phyloP scores from a whole-genome alignment of 2,113 vertebrate species.

The Thamnaconus septentrionalis region DNA sequence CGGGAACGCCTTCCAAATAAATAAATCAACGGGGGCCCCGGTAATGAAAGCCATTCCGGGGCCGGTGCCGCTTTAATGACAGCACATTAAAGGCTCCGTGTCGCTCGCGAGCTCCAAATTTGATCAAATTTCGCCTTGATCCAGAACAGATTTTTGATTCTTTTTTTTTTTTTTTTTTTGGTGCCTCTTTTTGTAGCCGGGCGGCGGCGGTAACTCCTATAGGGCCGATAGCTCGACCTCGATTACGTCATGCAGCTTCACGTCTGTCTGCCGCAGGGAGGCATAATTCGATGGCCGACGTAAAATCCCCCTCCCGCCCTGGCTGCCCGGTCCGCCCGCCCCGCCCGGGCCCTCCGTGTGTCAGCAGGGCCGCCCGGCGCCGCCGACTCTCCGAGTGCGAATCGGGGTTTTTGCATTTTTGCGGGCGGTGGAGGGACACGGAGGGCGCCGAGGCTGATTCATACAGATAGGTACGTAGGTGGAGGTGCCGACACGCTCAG shows the following conservation, averaged over 20 bases:
- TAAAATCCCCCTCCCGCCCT: too few relatives aligned
- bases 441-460: slow-evolving; percentile 22
- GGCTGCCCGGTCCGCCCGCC: too few relatives aligned
- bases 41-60: slow-evolving; percentile 72
- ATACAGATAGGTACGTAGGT: slow-evolving; percentile 52
- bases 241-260: too few relatives aligned
- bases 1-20: slow-evolving; percentile 61
- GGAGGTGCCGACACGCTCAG: slow-evolving; percentile 18
- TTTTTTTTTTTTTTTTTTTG: too few relatives aligned
- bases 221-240: too few relatives aligned
- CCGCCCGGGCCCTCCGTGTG: too few relatives aligned
- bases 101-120: slow-evolving; percentile 52
- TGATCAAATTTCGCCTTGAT: slow-evolving; percentile 72
- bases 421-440: background rate
- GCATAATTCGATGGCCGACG: too few relatives aligned
- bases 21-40: slow-evolving; percentile 62
- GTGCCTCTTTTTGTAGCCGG: too few relatives aligned
- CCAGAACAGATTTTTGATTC: slow-evolving; percentile 54
- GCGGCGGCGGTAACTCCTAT: too few relatives aligned
- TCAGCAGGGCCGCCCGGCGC: too few relatives aligned
- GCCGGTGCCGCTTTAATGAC: slow-evolving; percentile 64
- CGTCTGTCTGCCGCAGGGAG: too few relatives aligned
- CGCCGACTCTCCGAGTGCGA: slow-evolving; percentile 23
- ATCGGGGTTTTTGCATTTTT: slow-evolving; percentile 29
- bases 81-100: slow-evolving; percentile 46